Evolutionary conservation across 2,888 invertebrate species (phyloP).

Genomic region (Microctonus aethiopoides): DNA sequence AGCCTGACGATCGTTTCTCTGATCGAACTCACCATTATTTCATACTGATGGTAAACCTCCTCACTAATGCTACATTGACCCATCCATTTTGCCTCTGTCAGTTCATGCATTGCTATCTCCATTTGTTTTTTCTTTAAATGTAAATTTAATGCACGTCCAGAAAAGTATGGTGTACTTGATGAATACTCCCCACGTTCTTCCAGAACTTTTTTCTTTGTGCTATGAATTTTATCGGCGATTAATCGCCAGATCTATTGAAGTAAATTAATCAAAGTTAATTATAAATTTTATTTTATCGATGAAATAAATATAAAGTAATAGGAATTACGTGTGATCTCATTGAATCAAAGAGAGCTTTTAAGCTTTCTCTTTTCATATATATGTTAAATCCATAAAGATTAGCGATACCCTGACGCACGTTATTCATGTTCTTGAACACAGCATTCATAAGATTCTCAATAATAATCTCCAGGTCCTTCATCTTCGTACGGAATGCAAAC

Average conservation of each 20-base stretch:
- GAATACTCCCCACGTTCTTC: constrained; percentile 73
- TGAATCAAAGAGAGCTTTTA: constrained; percentile 76
- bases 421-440: constrained; percentile 82
- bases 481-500: constrained; percentile 71
- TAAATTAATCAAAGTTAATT: neutral
- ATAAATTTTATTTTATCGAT: neutral
- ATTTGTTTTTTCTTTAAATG: constrained; percentile 76
- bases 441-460: constrained; percentile 84
- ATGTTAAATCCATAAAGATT: constrained; percentile 81
- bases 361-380: constrained; percentile 79
- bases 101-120: constrained; percentile 71
- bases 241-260: constrained; percentile 75
- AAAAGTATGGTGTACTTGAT: constrained; percentile 76
- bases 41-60: constrained; percentile 78
- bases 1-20: constrained; percentile 70
- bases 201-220: constrained; percentile 77
- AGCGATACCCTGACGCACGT: constrained; percentile 84
- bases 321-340: constrained; percentile 76
- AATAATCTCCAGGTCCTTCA: constrained; percentile 78
- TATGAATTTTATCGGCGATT: constrained; percentile 81
- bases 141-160: constrained; percentile 78
- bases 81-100: constrained; percentile 83
- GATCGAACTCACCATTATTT: constrained; percentile 72
- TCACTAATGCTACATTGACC: constrained; percentile 79
- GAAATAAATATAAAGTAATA: no score